A percentile compares a stretch with the other conserved stretches of the same genome.
Conservation (phyloP, 1,140 invertebrate genomes). For the Eubasilissa regina region DNA sequence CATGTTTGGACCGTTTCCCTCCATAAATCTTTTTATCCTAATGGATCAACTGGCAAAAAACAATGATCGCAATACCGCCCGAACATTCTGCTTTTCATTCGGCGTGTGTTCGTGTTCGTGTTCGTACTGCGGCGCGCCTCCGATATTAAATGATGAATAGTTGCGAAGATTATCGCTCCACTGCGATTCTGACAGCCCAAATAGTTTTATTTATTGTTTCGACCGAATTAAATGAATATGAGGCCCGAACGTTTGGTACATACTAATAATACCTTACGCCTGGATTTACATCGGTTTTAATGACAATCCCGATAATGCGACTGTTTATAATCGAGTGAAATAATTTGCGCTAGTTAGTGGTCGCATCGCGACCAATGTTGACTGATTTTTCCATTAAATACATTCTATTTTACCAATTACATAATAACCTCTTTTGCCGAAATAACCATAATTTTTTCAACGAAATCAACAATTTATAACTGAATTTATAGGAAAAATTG, state of each 20-base stretch:
- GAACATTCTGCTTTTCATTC: slow-evolving; percentile 16
- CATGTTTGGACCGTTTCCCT: slow-evolving; percentile 18
- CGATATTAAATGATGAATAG: slow-evolving; percentile 24
- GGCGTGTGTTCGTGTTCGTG: slow-evolving; percentile 4
- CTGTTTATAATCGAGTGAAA: background rate
- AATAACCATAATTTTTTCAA: background rate
- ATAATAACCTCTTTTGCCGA: background rate
- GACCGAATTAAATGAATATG: background rate
- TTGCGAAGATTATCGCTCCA: background rate
- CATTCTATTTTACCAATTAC: too few relatives aligned
- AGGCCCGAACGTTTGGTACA: background rate
- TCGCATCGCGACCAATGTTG: too few relatives aligned
- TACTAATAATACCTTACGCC: background rate
- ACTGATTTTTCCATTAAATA: too few relatives aligned
- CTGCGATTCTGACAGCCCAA: background rate
- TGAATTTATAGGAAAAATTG: too few relatives aligned
- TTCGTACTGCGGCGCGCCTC: background rate
- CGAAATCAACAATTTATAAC: too few relatives aligned
- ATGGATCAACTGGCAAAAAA: slow-evolving; percentile 40
- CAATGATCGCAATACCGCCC: slow-evolving; percentile 30
- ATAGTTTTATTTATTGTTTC: slow-evolving; percentile 20
- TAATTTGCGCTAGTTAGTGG: too few relatives aligned
- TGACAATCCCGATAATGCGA: background rate
- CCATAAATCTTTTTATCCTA: slow-evolving; percentile 45
- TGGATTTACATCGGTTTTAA: background rate